phyloP scores from a whole-genome alignment of 2,888 invertebrate genomes.

The Erebia ligea region DNA sequence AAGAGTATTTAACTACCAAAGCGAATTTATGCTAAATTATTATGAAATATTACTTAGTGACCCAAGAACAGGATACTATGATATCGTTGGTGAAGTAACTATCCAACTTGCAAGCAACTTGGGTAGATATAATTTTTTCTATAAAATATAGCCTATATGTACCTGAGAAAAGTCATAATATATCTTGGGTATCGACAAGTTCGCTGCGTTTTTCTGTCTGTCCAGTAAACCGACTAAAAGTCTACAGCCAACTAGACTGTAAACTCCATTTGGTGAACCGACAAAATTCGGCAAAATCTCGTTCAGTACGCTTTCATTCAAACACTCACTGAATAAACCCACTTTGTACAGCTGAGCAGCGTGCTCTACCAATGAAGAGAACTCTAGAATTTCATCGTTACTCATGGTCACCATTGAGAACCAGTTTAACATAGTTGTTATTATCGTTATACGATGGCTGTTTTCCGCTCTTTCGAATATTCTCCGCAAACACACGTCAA shows the following conservation, averaged over 20 bases:
- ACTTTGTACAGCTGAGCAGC: conserved; percentile 75
- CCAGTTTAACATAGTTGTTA: conserved; percentile 80
- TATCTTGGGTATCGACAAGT: conserved; percentile 79
- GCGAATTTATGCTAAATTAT: too few species aligned
- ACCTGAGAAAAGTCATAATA: conserved; percentile 68
- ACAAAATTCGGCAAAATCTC: conserved; percentile 73
- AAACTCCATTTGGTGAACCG: conserved; percentile 67
- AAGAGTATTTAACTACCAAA: too few species aligned
- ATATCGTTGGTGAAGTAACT: too few species aligned
- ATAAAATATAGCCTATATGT: background rate
- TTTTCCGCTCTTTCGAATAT: conserved; percentile 77
- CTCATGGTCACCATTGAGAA: conserved; percentile 63
- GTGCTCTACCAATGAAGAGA: conserved; percentile 79
- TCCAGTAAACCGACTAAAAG: conserved; percentile 83
- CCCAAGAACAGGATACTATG: too few species aligned
- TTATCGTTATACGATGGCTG: conserved; percentile 70
- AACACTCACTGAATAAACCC: conserved; percentile 62
- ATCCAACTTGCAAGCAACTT: too few species aligned
- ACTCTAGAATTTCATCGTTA: conserved; percentile 75
- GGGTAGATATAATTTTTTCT: background rate
- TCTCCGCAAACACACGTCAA: conserved; percentile 81
- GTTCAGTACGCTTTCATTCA: conserved; percentile 75
- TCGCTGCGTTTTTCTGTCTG: conserved; percentile 71
- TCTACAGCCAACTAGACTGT: conserved; percentile 80
- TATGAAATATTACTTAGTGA: too few species aligned